These are phyloP conservation scores for Yponomeuta sedellus DNA, from an alignment of 2,888 invertebrate genomes.

Conservation along the genomic window DNA sequence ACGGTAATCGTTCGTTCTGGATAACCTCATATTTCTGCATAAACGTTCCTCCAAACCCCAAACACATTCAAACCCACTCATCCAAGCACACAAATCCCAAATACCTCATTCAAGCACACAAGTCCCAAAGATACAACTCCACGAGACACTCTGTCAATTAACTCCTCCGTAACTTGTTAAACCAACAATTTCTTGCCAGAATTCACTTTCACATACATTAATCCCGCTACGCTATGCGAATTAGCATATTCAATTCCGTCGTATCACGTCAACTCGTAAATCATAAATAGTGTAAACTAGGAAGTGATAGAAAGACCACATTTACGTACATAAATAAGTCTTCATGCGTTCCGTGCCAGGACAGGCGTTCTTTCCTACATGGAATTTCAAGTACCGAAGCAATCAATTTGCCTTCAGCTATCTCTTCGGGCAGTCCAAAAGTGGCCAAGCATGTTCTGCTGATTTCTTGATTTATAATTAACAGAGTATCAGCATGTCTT, in stretches of 20 bases:
- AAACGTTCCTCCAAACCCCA: too few relatives aligned
- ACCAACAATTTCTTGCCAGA: neutral
- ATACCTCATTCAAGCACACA: neutral
- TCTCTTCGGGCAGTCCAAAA: too few relatives aligned
- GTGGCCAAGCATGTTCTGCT: too few relatives aligned
- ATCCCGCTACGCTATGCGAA: constrained; percentile 5
- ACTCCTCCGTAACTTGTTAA: neutral
- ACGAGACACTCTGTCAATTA: constrained; percentile 12
- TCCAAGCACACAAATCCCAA: neutral
- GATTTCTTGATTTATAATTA: too few relatives aligned
- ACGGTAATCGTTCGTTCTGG: too few relatives aligned
- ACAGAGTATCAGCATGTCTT: too few relatives aligned
- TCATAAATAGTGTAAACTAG: neutral
- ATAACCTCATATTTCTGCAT: too few relatives aligned
- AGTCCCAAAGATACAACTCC: constrained; percentile 8
- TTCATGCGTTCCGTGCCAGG: too few relatives aligned
- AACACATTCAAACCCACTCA: neutral
- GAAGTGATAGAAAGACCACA: neutral
- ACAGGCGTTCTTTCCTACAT: too few relatives aligned
- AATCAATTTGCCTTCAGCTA: too few relatives aligned
- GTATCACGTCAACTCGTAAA: constrained; percentile 3
- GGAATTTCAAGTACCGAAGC: too few relatives aligned
- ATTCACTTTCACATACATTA: neutral
- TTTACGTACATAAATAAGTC: too few relatives aligned
- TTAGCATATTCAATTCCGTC: constrained; percentile 22